Evolutionary conservation across 2,888 invertebrate species (phyloP).

Genomic region (Hydraecia micacea): DNA sequence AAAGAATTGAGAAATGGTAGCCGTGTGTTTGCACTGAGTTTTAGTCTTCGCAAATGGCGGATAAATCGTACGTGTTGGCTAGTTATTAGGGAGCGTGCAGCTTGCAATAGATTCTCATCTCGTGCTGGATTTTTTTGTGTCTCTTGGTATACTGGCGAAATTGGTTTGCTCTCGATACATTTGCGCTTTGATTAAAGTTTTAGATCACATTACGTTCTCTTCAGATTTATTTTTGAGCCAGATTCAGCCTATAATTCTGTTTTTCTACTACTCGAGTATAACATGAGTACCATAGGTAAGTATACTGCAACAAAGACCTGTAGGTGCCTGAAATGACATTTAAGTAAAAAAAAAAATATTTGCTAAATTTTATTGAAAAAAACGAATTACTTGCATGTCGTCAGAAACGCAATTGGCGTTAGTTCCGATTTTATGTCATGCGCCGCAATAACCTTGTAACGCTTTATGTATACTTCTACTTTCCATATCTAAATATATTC

Average conservation of each 20-base stretch:
- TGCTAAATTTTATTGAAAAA: not conserved
- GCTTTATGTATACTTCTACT: not conserved
- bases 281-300: not conserved
- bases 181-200: conserved; percentile 35
- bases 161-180: conserved; percentile 31
- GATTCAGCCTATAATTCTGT: not conserved
- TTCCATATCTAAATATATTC: not conserved
- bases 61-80: conserved; percentile 43
- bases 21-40: conserved; percentile 49
- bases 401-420: no score
- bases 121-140: conserved; percentile 10
- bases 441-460: not conserved
- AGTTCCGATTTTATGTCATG: not conserved
- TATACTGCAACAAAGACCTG: not conserved
- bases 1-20: conserved; percentile 58
- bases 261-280: not conserved
- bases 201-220: conserved; percentile 5
- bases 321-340: no score
- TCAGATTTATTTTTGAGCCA: not conserved
- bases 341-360: no score
- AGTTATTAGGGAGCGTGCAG: conserved; percentile 53
- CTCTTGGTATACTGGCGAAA: conserved; percentile 13
- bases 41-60: conserved; percentile 52
- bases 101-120: conserved; percentile 27
- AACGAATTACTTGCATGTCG: no score